Conservation (phyloP, 2,113 vertebrate genomes). For the Percopsis transmontana region DNA sequence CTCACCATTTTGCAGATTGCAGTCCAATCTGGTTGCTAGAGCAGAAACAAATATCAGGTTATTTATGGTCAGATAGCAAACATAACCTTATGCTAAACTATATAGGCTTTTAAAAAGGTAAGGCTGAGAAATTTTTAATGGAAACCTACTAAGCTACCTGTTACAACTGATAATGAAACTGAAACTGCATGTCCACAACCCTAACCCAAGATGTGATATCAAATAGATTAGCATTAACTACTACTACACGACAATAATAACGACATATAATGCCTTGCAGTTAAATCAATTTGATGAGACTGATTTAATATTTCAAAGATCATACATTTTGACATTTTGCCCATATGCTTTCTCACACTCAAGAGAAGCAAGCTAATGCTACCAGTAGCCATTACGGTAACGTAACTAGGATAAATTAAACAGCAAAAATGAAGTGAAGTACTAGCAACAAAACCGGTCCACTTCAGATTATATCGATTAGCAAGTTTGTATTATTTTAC, state of each 20-base stretch:
- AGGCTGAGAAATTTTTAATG: too few relatives aligned
- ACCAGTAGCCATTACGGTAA: not conserved
- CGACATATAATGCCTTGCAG: not conserved
- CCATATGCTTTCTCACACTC: not conserved
- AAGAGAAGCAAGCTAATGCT: not conserved
- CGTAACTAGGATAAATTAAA: not conserved
- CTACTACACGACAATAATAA: not conserved
- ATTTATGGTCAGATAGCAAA: not conserved
- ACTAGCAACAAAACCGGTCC: too few relatives aligned
- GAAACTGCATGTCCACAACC: too few relatives aligned
- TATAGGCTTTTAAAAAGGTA: too few relatives aligned
- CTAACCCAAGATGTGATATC: not conserved
- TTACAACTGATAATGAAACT: too few relatives aligned
- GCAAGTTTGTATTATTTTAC: too few relatives aligned
- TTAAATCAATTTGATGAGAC: not conserved
- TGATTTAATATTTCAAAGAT: not conserved
- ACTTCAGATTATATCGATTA: not conserved
- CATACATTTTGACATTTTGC: not conserved
- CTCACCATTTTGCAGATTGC: slow-evolving; percentile 6
- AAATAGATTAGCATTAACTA: not conserved
- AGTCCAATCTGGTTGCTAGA: not conserved
- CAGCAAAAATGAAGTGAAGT: not conserved
- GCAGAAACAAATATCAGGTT: not conserved
- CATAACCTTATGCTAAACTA: not conserved
- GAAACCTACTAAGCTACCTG: too few relatives aligned